phyloP scores from a whole-genome alignment of 2,113 vertebrate genomes.

The Tragulus kanchil region DNA sequence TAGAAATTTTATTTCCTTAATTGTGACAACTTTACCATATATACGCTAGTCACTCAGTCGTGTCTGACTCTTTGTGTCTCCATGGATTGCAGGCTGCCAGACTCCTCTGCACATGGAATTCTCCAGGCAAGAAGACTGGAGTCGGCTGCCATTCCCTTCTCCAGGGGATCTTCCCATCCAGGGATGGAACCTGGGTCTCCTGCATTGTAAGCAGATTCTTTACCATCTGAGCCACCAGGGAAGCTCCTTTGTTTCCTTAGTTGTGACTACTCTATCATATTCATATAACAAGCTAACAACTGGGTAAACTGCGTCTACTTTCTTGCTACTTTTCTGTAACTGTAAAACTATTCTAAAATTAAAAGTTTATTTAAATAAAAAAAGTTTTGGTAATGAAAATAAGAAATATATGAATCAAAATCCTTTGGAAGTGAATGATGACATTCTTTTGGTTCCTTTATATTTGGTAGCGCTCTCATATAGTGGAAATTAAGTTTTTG shows the following conservation, averaged over 20 bases:
- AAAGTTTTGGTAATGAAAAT: not conserved
- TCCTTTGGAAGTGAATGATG: not conserved
- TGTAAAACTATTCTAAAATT: constrained; percentile 45
- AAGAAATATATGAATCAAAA: constrained; percentile 54
- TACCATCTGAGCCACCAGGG: no score
- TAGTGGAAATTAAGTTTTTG: not conserved
- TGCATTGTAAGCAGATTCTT: no score
- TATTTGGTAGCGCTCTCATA: constrained; percentile 27
- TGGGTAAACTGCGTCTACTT: not conserved
- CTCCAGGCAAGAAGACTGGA: no score
- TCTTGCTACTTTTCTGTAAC: constrained; percentile 43
- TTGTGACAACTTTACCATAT: constrained; percentile 26
- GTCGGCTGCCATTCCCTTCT: no score
- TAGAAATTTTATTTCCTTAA: constrained; percentile 47
- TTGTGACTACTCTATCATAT: constrained; percentile 23
- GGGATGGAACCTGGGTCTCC: no score
- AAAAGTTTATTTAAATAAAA: constrained; percentile 15
- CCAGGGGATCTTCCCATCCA: no score
- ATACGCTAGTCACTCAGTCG: no score
- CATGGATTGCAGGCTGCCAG: no score
- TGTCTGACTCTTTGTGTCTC: no score
- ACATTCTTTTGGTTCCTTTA: constrained; percentile 41
- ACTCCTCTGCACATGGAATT: no score
- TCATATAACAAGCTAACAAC: not conserved
- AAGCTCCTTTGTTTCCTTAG: constrained; percentile 23